These are phyloP conservation scores for Menidia beryllina DNA, from an alignment of 2,113 vertebrate genomes.

Conservation along the genomic window DNA sequence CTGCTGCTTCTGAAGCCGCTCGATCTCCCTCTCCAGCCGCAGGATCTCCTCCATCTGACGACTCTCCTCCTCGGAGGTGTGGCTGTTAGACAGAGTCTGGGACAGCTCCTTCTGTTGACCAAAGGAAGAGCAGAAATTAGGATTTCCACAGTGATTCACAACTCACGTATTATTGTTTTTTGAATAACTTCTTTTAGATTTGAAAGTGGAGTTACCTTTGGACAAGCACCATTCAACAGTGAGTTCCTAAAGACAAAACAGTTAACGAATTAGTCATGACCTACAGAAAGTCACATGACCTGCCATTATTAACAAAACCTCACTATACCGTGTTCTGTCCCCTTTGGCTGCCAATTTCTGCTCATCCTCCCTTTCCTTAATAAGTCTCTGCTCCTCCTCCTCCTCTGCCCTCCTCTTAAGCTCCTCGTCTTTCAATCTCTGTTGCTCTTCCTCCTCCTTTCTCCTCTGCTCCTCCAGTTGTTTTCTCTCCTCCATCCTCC, in stretches of 20 bases:
- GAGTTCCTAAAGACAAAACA: conserved; percentile 61
- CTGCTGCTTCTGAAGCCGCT: conserved; percentile 88
- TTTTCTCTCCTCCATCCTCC: conserved; percentile 48
- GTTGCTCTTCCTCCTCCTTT: conserved; percentile 54
- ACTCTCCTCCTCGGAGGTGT: conserved; percentile 86
- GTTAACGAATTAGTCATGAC: not conserved
- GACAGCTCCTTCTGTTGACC: conserved; percentile 60
- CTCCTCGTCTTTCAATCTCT: conserved; percentile 41
- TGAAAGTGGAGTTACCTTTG: conserved; percentile 63
- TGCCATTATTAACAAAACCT: not conserved
- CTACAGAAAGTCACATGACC: not conserved
- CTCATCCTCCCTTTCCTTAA: conserved; percentile 56
- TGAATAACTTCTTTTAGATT: not conserved
- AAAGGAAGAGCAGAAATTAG: not conserved
- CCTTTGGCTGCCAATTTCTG: conserved; percentile 47
- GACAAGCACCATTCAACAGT: conserved; percentile 62
- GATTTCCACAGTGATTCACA: not conserved
- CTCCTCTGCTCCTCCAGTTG: conserved; percentile 22
- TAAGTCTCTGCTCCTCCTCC: conserved; percentile 57
- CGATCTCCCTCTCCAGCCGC: conserved; percentile 90
- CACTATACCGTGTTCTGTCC: conserved; percentile 49
- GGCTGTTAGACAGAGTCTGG: conserved; percentile 52
- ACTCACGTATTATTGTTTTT: not conserved
- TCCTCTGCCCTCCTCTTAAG: conserved; percentile 46
- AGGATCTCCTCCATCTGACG: conserved; percentile 93